Evolutionary conservation across 2,113 vertebrate species (phyloP).

Genomic region (Saccopteryx bilineata): DNA sequence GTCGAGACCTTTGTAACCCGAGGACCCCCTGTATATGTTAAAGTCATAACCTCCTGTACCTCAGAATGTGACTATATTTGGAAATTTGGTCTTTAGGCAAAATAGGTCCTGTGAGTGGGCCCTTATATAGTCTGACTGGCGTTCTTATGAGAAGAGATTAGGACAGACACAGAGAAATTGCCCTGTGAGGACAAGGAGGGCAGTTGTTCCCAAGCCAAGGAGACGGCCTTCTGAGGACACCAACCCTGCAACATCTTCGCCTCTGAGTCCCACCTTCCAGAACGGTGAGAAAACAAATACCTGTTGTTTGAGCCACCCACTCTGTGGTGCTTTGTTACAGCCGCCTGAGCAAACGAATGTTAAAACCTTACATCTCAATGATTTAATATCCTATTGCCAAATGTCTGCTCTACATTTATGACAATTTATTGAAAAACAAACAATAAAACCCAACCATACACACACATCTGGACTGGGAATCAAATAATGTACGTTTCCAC

Average conservation of each 20-base stretch:
- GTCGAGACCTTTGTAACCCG: too few species aligned
- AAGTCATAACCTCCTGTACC: not conserved
- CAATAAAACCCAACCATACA: not conserved
- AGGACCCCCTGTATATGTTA: too few species aligned
- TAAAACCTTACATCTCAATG: not conserved
- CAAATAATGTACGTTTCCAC: not conserved
- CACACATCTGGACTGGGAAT: not conserved
- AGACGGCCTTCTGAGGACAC: too few species aligned
- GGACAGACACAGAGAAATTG: not conserved
- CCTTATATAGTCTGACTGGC: not conserved
- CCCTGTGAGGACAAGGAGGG: rapidly evolving
- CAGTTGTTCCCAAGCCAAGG: rapidly evolving
- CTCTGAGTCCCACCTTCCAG: not conserved
- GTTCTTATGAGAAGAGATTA: not conserved
- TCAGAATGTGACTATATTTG: not conserved
- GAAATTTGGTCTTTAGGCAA: not conserved
- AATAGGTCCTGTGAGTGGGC: rapidly evolving
- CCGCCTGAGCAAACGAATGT: too few species aligned
- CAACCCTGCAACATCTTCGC: rapidly evolving
- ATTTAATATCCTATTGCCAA: not conserved
- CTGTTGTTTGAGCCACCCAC: not conserved
- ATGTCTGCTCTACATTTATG: not conserved
- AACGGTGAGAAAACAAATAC: not conserved
- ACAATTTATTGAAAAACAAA: not conserved
- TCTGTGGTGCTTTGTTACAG: not conserved